Evolutionary conservation across 2,888 invertebrate genomes (phyloP).

Genomic region (Hypomecis punctinalis): DNA sequence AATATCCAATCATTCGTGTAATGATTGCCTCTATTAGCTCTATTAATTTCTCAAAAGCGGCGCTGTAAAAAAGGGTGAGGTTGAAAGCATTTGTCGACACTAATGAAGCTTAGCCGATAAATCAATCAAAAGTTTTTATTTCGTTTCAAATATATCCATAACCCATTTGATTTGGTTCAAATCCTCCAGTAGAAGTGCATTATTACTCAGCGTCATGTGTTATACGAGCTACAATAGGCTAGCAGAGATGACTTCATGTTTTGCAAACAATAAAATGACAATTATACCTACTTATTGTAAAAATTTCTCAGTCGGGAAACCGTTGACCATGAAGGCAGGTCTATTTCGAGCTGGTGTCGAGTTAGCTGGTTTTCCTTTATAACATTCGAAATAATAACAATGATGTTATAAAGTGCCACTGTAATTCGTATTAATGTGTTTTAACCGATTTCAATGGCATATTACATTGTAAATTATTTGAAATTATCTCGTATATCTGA

Average conservation of each 20-base stretch:
- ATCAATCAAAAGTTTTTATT: background rate
- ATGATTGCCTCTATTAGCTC: constrained; percentile 50
- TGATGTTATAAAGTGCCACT: constrained; percentile 6
- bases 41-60: constrained; percentile 34
- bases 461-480: background rate
- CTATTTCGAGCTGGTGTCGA: constrained; percentile 31
- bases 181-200: constrained; percentile 28
- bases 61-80: constrained; percentile 22
- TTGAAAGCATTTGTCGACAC: constrained; percentile 5
- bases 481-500: background rate
- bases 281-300: constrained; percentile 40
- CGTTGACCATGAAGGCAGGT: constrained; percentile 56
- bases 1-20: constrained; percentile 68
- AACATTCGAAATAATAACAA: constrained; percentile 1
- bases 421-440: constrained; percentile 2
- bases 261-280: constrained; percentile 52
- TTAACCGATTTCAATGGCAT: background rate
- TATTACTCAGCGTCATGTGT: constrained; percentile 53
- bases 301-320: constrained; percentile 60
- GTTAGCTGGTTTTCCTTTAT: constrained; percentile 23
- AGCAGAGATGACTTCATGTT: constrained; percentile 45
- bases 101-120: background rate
- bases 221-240: constrained; percentile 39
- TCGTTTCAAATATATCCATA: background rate
- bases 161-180: background rate